Conservation (phyloP, 2,888 invertebrate species). For the Ptychoptera contaminata region DNA sequence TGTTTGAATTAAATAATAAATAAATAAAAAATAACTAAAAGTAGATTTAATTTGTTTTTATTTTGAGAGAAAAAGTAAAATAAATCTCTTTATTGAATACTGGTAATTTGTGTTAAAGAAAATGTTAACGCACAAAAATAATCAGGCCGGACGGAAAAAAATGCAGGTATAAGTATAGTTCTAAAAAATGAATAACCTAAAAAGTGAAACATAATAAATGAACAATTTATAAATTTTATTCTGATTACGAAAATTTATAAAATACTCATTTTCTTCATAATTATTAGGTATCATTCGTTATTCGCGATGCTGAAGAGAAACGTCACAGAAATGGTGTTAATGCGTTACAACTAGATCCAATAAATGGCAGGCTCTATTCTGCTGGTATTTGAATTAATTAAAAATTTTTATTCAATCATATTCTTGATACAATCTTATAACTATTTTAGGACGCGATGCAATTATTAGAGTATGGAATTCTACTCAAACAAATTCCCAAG, state of each 20-base stretch:
- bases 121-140: conserved; percentile 34
- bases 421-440: neutral
- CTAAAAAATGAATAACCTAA: neutral
- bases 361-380: conserved; percentile 77
- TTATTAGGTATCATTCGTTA: conserved; percentile 85
- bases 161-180: conserved; percentile 32
- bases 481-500: conserved; percentile 36
- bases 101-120: conserved; percentile 8
- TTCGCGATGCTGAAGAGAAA: conserved; percentile 89
- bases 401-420: neutral
- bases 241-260: neutral
- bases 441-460: conserved; percentile 70
- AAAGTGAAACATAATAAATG: too few relatives aligned
- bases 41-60: too few relatives aligned
- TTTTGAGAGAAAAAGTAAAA: too few relatives aligned
- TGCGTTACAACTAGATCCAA: conserved; percentile 83
- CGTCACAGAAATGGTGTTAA: conserved; percentile 92
- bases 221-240: too few relatives aligned
- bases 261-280: neutral
- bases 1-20: too few relatives aligned
- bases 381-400: conserved; percentile 34
- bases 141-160: conserved; percentile 31
- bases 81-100: too few relatives aligned
- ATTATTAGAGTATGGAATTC: conserved; percentile 89
- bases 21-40: too few relatives aligned